Conservation (phyloP, 2,888 invertebrate species). For the Orchestes rusci region DNA sequence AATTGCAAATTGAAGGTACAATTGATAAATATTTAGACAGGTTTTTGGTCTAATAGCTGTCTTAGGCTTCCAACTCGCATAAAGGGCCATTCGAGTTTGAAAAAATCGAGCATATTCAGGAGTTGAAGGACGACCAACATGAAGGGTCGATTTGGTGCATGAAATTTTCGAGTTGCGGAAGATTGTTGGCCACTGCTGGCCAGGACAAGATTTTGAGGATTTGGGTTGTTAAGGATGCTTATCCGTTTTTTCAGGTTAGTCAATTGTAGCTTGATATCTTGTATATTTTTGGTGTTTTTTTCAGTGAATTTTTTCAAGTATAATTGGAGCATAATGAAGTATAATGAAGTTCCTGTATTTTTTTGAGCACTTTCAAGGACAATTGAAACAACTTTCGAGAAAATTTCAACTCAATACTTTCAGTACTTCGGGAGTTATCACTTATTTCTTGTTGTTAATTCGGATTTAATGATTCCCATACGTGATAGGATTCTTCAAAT, state of each 20-base stretch:
- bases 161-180: slow-evolving; percentile 95
- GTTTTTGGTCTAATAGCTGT: slow-evolving; percentile 8
- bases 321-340: too few species aligned
- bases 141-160: slow-evolving; percentile 97
- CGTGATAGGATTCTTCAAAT: too few species aligned
- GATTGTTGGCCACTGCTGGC: slow-evolving; percentile 92
- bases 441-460: too few species aligned
- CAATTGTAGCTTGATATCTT: too few species aligned
- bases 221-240: slow-evolving; percentile 90
- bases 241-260: slow-evolving; percentile 75
- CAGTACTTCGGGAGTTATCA: too few species aligned
- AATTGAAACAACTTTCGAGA: too few species aligned
- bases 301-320: too few species aligned
- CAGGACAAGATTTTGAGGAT: slow-evolving; percentile 91
- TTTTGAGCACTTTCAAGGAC: too few species aligned
- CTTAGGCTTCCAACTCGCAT: slow-evolving; percentile 79
- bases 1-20: slow-evolving; percentile 72
- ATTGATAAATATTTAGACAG: background rate
- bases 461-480: too few species aligned
- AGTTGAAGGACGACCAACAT: slow-evolving; percentile 60
- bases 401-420: too few species aligned
- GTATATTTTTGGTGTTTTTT: too few species aligned
- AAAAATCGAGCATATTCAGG: slow-evolving; percentile 85
- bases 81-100: slow-evolving; percentile 96
- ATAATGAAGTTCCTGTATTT: too few species aligned